phyloP scores from a whole-genome alignment of 2,113 vertebrate species.

The Xenopus laevis region DNA sequence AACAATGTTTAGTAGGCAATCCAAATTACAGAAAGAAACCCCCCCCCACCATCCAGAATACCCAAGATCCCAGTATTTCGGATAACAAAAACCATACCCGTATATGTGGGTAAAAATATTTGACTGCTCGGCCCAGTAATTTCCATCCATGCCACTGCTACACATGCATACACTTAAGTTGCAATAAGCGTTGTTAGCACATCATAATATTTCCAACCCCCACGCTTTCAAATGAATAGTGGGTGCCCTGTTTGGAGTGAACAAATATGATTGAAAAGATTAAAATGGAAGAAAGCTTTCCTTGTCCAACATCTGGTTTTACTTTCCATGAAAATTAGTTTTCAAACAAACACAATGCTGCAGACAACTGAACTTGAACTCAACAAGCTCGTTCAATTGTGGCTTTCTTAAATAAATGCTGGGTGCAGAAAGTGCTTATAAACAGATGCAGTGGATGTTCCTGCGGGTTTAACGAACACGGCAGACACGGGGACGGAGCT shows the following conservation, averaged over 20 bases:
- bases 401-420: conserved; percentile 43
- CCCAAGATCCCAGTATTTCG: no score
- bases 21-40: no score
- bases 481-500: not conserved
- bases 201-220: conserved; percentile 34
- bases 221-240: conserved; percentile 30
- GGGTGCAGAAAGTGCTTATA: conserved; percentile 38
- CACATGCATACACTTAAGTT: conserved; percentile 28
- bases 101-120: no score
- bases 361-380: conserved; percentile 41
- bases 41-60: no score
- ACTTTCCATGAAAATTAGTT: conserved; percentile 46
- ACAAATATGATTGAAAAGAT: conserved; percentile 31
- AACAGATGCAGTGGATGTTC: conserved; percentile 35
- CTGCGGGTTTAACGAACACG: conserved; percentile 9
- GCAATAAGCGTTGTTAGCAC: conserved; percentile 40
- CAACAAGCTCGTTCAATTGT: conserved; percentile 40
- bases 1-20: no score
- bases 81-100: no score
- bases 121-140: no score
- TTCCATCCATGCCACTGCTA: not conserved
- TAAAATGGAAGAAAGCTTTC: conserved; percentile 38
- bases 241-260: conserved; percentile 28
- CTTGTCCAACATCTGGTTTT: conserved; percentile 41
- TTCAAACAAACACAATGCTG: conserved; percentile 45